Conservation (phyloP, 1,140 invertebrate species). For the Drosophila tsacasi region DNA sequence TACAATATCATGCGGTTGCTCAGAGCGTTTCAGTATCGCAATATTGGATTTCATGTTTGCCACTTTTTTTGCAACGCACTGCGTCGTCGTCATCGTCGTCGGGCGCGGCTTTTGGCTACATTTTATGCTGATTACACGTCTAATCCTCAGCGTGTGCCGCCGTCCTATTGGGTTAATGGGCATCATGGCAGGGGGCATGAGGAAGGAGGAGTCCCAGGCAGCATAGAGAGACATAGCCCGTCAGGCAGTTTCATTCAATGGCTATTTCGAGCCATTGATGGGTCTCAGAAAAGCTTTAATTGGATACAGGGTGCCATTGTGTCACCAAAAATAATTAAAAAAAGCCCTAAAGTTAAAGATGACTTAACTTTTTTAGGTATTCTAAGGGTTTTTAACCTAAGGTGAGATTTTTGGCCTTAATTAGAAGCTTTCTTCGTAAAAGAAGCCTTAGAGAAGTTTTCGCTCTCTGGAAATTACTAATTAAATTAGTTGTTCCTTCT, state of each 20-base stretch:
- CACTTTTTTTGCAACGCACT: constrained; percentile 66
- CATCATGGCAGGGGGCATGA: constrained; percentile 24
- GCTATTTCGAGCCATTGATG: constrained; percentile 67
- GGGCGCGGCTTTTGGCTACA: constrained; percentile 67
- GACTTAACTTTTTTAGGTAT: neutral
- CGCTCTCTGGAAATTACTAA: neutral
- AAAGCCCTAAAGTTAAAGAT: constrained; percentile 1
- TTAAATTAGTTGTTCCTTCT: neutral
- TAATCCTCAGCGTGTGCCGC: constrained; percentile 80
- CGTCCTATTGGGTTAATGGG: constrained; percentile 51
- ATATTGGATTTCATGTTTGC: constrained; percentile 83
- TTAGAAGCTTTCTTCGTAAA: no score
- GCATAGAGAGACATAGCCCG: constrained; percentile 1
- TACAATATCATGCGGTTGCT: constrained; percentile 60
- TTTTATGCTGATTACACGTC: constrained; percentile 84
- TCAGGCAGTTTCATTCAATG: constrained; percentile 61
- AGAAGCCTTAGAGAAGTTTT: neutral
- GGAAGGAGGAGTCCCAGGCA: constrained; percentile 5
- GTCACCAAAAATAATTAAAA: neutral
- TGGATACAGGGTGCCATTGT: constrained; percentile 60
- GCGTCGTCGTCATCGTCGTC: constrained; percentile 12
- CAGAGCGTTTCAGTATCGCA: constrained; percentile 48
- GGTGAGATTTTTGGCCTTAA: neutral
- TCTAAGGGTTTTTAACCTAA: neutral
- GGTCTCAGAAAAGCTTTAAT: constrained; percentile 46